Base-by-base conservation (phyloP, 1,140 invertebrate genomes). In the Nasonia vitripennis region DNA sequence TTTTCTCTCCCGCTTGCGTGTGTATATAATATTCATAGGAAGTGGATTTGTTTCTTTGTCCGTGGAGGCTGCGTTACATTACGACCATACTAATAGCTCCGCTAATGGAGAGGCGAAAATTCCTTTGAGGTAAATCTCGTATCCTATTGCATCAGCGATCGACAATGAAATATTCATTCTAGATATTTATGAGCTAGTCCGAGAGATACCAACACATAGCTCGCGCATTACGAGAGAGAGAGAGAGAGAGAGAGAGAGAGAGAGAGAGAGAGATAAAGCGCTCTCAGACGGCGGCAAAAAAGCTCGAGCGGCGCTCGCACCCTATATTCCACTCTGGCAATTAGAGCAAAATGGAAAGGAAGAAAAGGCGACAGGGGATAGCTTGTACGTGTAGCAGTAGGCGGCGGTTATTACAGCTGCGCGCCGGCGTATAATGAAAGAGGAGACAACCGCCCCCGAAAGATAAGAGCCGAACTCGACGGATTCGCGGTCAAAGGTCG, bases 291-390 rank as follows among this genome's bases (percentile, higher is more conserved):
- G 10, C 41, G 55, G 55, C 55, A 62, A 62, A 62, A 62, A 62
- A n/a, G 17, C 34, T 37, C 34, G 20, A 62, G 5, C 20, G 6
- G 1, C 20, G 5, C 23, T 23, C 27, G 27, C 68, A 27, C 68
- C 31, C 68, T 71, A 3, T 71, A 27, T 11, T 71, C 31, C 5
- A 2, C 10, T 9, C 20, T 23, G 27, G 68, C 68, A 71, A 71
- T 71, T 71, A 71, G 68, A 71, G 23, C 23, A 27, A 71, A 71
- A 71, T 71, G 68, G 68, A 71, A 71, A 31, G 68, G 68, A 71
- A 34, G 31, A 71, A 71, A 71, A 71, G 2, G 68, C 68, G 55
- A 11, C 68, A 10, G 27, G 68, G 6, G 27, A 31, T 7, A n/a
- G 3, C n/a, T 27, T 27, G 27, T 7, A 31, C 6, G 68, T 34